Percentiles rank a stretch among this genome's conserved stretches.
Evolutionary conservation across 1,140 invertebrate genomes (phyloP).

Genomic region (Chionoecetes opilio): DNA sequence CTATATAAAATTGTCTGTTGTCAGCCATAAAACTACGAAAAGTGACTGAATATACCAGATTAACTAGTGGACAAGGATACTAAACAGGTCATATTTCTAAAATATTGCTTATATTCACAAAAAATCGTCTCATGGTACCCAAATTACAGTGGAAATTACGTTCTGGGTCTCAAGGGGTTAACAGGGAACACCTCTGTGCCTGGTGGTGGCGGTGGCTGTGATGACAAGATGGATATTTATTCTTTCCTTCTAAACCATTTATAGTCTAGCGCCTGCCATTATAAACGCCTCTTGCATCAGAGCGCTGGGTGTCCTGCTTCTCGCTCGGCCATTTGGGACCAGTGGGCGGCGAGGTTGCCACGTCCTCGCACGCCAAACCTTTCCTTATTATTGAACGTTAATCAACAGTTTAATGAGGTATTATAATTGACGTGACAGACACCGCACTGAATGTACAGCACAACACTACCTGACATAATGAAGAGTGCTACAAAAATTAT

Average conservation of each 20-base stretch:
- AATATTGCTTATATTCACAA: too few relatives aligned
- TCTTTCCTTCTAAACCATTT: neutral
- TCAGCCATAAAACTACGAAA: too few relatives aligned
- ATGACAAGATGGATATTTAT: neutral
- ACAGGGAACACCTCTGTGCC: neutral
- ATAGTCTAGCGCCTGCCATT: neutral
- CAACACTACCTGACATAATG: neutral
- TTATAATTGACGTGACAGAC: neutral
- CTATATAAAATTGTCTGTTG: too few relatives aligned
- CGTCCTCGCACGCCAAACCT: slow-evolving; percentile 12
- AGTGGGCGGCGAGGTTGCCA: neutral
- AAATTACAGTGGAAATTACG: too few relatives aligned
- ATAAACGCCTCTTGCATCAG: neutral
- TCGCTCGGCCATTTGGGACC: slow-evolving; percentile 22
- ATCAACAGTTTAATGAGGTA: slow-evolving; percentile 17
- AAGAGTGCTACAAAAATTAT: neutral
- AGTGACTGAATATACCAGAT: too few relatives aligned
- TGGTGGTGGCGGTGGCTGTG: neutral
- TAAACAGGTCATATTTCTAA: too few relatives aligned
- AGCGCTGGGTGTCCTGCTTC: slow-evolving; percentile 14
- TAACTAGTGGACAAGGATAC: too few relatives aligned
- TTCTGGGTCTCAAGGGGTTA: too few relatives aligned
- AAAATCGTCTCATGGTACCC: too few relatives aligned
- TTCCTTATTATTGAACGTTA: neutral
- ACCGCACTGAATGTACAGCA: neutral